A percentile compares a stretch with the other conserved stretches of the same genome.
These are phyloP conservation scores for Sebastes hubbsi DNA, from an alignment of 2,797 vertebrate species.

Conservation along the genomic window DNA sequence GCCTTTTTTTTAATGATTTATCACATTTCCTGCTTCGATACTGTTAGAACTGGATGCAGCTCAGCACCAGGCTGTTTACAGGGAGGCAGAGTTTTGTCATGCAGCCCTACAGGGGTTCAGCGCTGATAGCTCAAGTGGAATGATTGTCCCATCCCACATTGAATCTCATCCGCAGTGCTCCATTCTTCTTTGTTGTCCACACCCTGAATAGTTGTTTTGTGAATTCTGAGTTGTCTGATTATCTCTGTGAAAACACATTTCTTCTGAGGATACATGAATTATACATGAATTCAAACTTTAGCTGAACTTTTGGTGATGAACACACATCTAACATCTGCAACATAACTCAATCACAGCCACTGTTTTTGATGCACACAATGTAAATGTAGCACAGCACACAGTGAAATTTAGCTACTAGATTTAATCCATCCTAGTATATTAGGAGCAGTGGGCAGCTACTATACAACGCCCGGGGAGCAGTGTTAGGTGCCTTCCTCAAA, in stretches of 20 bases:
- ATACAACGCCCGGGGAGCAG: too few relatives aligned
- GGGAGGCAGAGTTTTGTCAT: constrained; percentile 29
- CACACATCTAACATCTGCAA: not conserved
- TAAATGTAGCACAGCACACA: not conserved
- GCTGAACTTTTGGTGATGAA: not conserved
- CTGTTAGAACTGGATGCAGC: constrained; percentile 39
- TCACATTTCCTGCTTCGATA: constrained; percentile 67
- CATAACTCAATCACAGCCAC: not conserved
- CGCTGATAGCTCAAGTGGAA: constrained; percentile 32
- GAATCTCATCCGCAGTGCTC: constrained; percentile 23
- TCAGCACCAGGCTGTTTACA: not conserved
- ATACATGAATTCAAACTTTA: constrained; percentile 5
- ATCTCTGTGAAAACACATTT: constrained; percentile 13
- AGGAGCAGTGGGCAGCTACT: too few relatives aligned
- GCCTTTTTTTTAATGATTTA: constrained; percentile 63
- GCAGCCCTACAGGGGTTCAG: constrained; percentile 26
- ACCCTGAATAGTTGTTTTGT: constrained; percentile 9
- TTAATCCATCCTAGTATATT: too few relatives aligned
- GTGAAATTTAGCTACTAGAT: not conserved
- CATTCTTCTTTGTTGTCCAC: constrained; percentile 3
- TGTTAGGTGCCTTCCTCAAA: too few relatives aligned
- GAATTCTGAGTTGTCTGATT: constrained; percentile 2
- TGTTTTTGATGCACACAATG: not conserved
- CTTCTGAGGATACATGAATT: constrained; percentile 26
- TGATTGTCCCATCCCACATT: constrained; percentile 7